These are phyloP conservation scores for Orientallactaga sibirica DNA, from an alignment of 2,797 vertebrate genomes.

Conservation along the genomic window DNA sequence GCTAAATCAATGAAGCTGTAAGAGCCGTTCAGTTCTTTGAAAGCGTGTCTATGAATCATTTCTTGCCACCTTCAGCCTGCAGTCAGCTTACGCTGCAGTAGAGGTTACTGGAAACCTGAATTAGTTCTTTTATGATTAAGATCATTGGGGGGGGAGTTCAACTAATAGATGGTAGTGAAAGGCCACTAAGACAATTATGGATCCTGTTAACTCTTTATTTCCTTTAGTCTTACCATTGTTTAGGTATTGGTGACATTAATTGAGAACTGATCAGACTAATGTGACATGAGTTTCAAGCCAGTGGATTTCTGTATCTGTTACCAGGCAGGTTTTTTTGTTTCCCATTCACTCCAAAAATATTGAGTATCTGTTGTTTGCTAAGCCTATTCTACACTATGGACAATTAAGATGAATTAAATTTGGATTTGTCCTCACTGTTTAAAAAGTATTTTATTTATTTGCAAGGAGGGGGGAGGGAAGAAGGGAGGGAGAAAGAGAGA, in stretches of 20 bases:
- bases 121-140: conserved; percentile 30
- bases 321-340: not conserved
- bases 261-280: conserved; percentile 23
- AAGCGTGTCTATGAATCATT: not conserved
- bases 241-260: not conserved
- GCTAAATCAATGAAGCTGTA: not conserved
- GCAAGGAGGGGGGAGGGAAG: not conserved
- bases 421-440: not conserved
- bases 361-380: not conserved
- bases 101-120: not conserved
- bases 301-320: not conserved
- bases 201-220: not conserved
- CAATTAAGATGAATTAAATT: not conserved
- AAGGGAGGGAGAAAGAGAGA: no score
- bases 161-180: not conserved
- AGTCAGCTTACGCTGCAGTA: not conserved
- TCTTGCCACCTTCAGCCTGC: not conserved
- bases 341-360: conserved; percentile 13
- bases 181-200: not conserved
- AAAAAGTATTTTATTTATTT: not conserved
- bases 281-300: conserved; percentile 22
- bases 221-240: not conserved
- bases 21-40: conserved; percentile 35
- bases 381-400: not conserved
- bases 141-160: not conserved